Evolutionary conservation across 2,113 vertebrate species (phyloP), one percentile per base, ranked within the genome.

Genomic region (Camarhynchus parvulus): DNA sequence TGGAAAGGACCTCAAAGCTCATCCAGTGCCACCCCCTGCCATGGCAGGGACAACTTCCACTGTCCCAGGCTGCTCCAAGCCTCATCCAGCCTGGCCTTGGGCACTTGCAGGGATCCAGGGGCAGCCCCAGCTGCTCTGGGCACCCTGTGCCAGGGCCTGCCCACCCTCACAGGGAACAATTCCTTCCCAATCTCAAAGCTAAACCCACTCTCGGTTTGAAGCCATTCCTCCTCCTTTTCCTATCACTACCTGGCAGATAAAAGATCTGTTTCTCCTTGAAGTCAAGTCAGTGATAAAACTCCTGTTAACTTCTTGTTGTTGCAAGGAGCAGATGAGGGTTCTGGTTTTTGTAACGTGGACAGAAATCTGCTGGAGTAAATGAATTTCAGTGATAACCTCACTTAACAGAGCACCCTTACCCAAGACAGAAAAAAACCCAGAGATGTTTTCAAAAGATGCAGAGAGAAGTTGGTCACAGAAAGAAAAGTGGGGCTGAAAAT

Each of bases 71-170:
- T 41, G 70, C 47, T 69, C 55, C 77, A 9, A 59, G 7, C 16
- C 13, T 49, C 0, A 0, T 55, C 75, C 27, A 41, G 0, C 41
- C 70, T 35, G n/a, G 28, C 39, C 39, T 39, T 39, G 39, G 39
- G 10, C 39, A 39, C 39, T 5, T 35, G 30, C 70, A 76, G 62
- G 62, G 70, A 41, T 62, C 24, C 83, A 85, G 87, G 47, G 30
- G 30, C 39, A 39, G 39, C 39, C 39, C 12, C 39, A 39, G 39
- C 39, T 39, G 39, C 39, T 39, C 39, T 39, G 39, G 39, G 39
- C 53, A 68, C 2, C 5, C 50, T 66, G 50, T 50, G 46, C 69
- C 62, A 82, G 44, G 23, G 44, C 28, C 52, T 82, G 0, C 2
- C 27, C 46, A 18, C n/a, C 19, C 53, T n/a, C 28, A 0, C 53